Evolutionary conservation across 2,888 invertebrate genomes (phyloP).

Genomic region (Flabesymbios commensalis): DNA sequence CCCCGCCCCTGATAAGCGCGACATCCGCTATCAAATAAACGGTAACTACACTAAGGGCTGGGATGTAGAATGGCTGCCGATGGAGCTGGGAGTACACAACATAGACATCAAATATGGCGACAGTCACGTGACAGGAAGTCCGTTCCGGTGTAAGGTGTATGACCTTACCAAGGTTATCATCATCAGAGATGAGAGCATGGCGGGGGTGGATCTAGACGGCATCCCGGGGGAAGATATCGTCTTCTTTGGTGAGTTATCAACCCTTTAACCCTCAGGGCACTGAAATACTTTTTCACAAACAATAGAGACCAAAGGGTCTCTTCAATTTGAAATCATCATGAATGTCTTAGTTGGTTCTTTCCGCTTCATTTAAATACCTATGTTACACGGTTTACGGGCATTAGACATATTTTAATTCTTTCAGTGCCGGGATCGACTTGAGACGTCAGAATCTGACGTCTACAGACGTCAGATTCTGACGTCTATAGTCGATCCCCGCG

Average conservation of each 20-base stretch:
- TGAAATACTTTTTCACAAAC: too few species aligned
- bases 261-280: neutral
- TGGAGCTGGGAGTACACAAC: constrained; percentile 22
- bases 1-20: constrained; percentile 18
- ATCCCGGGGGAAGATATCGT: constrained; percentile 28
- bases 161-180: constrained; percentile 25
- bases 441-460: too few species aligned
- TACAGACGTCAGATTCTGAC: too few species aligned
- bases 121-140: constrained; percentile 70
- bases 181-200: constrained; percentile 17
- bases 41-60: constrained; percentile 25
- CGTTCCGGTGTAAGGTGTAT: constrained; percentile 80
- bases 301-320: too few species aligned
- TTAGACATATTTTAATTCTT: too few species aligned
- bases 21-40: constrained; percentile 8
- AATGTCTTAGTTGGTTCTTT: too few species aligned
- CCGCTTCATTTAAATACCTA: too few species aligned
- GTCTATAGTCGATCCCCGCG: too few species aligned
- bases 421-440: too few species aligned
- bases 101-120: constrained; percentile 26
- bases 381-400: too few species aligned
- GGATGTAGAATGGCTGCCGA: constrained; percentile 26
- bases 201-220: constrained; percentile 24
- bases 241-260: constrained; percentile 24
- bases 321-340: too few species aligned